These are phyloP conservation scores for Crocidura indochinensis DNA, from an alignment of 2,797 vertebrate species.

Conservation along the genomic window DNA sequence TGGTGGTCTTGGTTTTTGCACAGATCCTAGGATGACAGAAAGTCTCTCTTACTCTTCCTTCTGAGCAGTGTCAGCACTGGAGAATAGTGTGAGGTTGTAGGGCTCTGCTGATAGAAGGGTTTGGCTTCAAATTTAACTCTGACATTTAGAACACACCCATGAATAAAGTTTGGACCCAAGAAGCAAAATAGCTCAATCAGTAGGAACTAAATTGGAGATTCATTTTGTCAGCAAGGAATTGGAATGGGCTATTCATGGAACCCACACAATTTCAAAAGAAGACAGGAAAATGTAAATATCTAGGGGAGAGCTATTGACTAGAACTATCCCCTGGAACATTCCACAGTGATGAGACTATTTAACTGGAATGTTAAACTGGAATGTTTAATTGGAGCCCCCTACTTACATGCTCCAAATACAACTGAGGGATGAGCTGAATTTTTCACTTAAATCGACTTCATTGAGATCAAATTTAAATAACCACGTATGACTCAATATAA, in stretches of 20 bases:
- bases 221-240: neutral
- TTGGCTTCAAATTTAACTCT: slow-evolving; percentile 43
- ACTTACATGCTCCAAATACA: neutral
- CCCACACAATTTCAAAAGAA: neutral
- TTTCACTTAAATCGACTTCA: neutral
- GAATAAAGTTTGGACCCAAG: slow-evolving; percentile 35
- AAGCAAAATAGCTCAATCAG: slow-evolving; percentile 30
- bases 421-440: neutral
- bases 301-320: neutral
- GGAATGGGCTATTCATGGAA: neutral
- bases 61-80: neutral
- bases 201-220: neutral
- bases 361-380: no score
- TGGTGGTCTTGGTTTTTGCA: no score
- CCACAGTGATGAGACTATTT: neutral
- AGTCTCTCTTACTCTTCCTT: neutral
- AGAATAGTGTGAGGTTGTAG: no score
- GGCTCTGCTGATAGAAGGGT: neutral
- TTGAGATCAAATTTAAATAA: slow-evolving; percentile 32
- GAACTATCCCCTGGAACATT: neutral
- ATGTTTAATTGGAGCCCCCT: no score
- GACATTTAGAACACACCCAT: slow-evolving; percentile 34
- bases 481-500: neutral
- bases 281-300: neutral
- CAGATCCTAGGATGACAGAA: no score